Base-by-base conservation (phyloP, 1,140 invertebrate species). In the Diorhabda sublineata region DNA sequence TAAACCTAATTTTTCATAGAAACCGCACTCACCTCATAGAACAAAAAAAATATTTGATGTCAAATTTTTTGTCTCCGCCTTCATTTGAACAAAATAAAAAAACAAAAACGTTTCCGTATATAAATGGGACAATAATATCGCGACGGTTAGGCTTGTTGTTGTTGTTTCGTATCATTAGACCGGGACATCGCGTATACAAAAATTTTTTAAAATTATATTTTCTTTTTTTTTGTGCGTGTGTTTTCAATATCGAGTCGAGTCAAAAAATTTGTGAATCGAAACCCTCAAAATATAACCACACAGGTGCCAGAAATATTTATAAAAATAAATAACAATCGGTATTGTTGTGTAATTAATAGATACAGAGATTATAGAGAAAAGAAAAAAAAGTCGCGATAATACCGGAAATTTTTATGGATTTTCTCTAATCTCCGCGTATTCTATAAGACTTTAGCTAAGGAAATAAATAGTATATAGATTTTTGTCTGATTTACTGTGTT, bases 11-110 rank as follows among this genome's bases (percentile, higher is more conserved):
- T 71, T 63, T 67, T 68, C 66, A 68, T 68, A 71, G 64, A 64
- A 71, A 75, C 74, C 74, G 72, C 72, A 72, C 74, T 69, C 74
- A 75, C 72, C 74, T 75, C 74, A 75, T 61, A 72, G 56, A 56
- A 69, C 57, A 64, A 65, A 57, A 63, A 68, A 11, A 66, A 26
- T 66, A 66, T 6, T 43, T 67, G 42, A 45, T 63, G 42, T 44
- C n/a, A 4, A 52, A 52, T 52, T 6, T 52, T 52, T 52, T 52
- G 47, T 52, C 47, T 52, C 47, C 26, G 26, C 26, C 26, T 26
- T 26, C 26, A 26, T 26, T 26, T 26, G 26, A 26, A 26, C 26
- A 26, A 26, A 26, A 26, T 26, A 1, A 26, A 26, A 26, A 26
- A 26, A 26, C 26, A 26, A 26, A 26, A 26, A 26, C 26, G 26